Conservation (phyloP, 2,113 vertebrate genomes). For the Gnathonemus longibarbis region DNA sequence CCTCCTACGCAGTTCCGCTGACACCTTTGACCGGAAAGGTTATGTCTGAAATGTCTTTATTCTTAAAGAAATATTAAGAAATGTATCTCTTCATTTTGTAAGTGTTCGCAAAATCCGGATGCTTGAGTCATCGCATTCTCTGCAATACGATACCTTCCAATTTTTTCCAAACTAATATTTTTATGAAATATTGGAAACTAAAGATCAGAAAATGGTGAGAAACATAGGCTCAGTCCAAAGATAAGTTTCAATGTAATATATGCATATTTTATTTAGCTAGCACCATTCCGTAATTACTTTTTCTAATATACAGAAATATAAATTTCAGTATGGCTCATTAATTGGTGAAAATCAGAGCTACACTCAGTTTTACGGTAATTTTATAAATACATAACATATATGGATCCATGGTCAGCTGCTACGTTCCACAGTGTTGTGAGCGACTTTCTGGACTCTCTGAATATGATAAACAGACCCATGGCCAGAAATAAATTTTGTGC, state of each 20-base stretch:
- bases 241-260: not conserved
- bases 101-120: not conserved
- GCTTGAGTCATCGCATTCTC: not conserved
- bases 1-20: not conserved
- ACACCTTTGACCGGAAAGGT: constrained; percentile 14
- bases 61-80: not conserved
- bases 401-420: not conserved
- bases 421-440: not conserved
- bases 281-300: not conserved
- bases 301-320: not conserved
- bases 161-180: not conserved
- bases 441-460: not conserved
- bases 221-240: not conserved
- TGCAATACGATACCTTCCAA: not conserved
- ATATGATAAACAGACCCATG: not conserved
- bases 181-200: not conserved
- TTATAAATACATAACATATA: not conserved
- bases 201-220: not conserved
- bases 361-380: not conserved
- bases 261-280: not conserved
- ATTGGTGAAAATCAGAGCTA: not conserved
- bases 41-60: not conserved
- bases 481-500: not conserved
- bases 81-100: not conserved
- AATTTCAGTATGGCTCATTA: not conserved